A percentile compares a stretch with the other conserved stretches of the same genome.
Evolutionary conservation across 1,140 invertebrate species (phyloP).

Genomic region (Polypedilum pembai): DNA sequence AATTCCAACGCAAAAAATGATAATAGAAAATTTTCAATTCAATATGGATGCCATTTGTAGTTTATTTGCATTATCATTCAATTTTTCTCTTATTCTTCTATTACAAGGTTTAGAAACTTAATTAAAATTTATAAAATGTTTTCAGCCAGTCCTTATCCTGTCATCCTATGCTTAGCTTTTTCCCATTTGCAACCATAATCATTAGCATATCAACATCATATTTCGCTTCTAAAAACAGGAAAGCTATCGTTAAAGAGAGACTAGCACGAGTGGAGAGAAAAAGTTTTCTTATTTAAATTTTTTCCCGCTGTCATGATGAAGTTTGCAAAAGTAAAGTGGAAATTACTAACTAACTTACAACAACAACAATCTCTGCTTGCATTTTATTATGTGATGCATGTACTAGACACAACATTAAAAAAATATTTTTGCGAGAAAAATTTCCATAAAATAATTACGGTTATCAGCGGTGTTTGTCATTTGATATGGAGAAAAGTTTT

Average conservation of each 20-base stretch:
- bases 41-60: background rate
- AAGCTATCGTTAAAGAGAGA: background rate
- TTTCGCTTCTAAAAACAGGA: background rate
- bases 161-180: no score
- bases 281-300: background rate
- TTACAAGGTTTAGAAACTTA: background rate
- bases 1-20: background rate
- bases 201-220: background rate
- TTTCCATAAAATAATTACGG: slow-evolving; percentile 18
- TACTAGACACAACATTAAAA: background rate
- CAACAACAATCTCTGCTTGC: background rate
- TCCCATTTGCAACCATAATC: no score
- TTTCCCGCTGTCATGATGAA: background rate
- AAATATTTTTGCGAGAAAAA: background rate
- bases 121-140: background rate
- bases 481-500: background rate
- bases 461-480: background rate
- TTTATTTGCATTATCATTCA: background rate
- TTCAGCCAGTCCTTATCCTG: no score
- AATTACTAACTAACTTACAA: background rate
- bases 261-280: background rate
- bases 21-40: background rate
- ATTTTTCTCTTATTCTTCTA: background rate
- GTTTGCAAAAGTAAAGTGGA: background rate
- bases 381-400: background rate